Percentiles rank a stretch among this genome's conserved stretches.
These are phyloP conservation scores for Nothura maculosa DNA, from an alignment of 2,797 vertebrate genomes.

Conservation along the genomic window DNA sequence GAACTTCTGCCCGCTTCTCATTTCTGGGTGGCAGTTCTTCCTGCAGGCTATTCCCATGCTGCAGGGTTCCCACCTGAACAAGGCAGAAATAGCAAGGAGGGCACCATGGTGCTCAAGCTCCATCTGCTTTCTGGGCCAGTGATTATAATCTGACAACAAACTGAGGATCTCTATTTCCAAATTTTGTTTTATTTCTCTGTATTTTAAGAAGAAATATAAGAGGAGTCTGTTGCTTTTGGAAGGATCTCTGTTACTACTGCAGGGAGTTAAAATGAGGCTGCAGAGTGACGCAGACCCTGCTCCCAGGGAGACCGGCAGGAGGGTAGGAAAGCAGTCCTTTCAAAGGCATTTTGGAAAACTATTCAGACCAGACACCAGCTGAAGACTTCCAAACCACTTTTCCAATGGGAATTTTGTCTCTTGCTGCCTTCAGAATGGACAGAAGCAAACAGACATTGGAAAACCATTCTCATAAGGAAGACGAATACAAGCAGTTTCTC, in stretches of 20 bases:
- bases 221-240: not conserved
- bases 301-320: not conserved
- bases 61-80: not conserved
- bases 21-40: not conserved
- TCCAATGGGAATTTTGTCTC: not conserved
- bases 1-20: not conserved
- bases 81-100: not conserved
- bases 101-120: not conserved
- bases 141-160: not conserved
- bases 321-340: not conserved
- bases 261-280: not conserved
- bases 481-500: not conserved
- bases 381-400: slow-evolving; percentile 2
- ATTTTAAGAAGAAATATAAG: not conserved
- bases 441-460: not conserved
- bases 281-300: not conserved
- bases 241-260: not conserved
- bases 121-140: not conserved
- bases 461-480: not conserved
- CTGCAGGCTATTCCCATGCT: not conserved
- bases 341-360: not conserved
- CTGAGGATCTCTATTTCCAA: not conserved
- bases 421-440: not conserved
- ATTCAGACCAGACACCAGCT: not conserved
- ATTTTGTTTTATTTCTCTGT: not conserved